Percentiles rank a stretch among this genome's conserved stretches.
phyloP scores from a whole-genome alignment of 2,888 invertebrate species.

The Sepiola atlantica region DNA sequence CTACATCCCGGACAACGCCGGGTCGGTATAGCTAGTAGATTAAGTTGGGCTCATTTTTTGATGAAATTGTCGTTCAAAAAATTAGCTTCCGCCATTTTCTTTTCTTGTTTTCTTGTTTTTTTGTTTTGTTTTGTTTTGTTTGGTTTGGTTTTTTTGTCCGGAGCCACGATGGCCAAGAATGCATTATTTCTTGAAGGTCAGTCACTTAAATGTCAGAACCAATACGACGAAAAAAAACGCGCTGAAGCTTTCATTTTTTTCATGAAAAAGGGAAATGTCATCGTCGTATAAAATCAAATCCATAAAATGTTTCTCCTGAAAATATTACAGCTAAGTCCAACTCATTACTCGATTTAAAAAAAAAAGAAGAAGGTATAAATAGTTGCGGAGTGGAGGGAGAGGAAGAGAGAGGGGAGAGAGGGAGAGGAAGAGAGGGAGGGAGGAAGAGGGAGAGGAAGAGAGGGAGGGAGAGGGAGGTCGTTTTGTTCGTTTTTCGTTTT shows the following conservation, averaged over 20 bases:
- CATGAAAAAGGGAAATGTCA: neutral
- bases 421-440: no score
- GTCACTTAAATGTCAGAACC: neutral
- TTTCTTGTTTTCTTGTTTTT: no score
- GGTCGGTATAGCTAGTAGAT: no score
- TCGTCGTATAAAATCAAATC: neutral
- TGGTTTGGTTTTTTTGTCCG: neutral
- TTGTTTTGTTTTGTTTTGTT: no score
- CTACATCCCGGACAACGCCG: no score
- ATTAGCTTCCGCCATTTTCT: no score
- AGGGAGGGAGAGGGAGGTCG: no score
- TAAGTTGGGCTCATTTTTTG: no score
- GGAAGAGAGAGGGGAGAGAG: no score
- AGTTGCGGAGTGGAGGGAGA: neutral
- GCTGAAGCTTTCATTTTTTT: neutral
- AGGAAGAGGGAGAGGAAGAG: no score
- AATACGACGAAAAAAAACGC: neutral
- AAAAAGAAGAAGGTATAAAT: neutral
- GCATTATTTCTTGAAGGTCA: constrained; percentile 1
- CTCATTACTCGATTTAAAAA: neutral
- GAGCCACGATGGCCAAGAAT: neutral
- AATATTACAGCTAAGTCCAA: neutral
- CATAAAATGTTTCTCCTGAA: neutral
- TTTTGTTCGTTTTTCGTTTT: neutral
- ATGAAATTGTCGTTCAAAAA: no score